These are phyloP conservation scores for Diadegma fenestrale DNA, from an alignment of 2,888 invertebrate species.

Conservation along the genomic window DNA sequence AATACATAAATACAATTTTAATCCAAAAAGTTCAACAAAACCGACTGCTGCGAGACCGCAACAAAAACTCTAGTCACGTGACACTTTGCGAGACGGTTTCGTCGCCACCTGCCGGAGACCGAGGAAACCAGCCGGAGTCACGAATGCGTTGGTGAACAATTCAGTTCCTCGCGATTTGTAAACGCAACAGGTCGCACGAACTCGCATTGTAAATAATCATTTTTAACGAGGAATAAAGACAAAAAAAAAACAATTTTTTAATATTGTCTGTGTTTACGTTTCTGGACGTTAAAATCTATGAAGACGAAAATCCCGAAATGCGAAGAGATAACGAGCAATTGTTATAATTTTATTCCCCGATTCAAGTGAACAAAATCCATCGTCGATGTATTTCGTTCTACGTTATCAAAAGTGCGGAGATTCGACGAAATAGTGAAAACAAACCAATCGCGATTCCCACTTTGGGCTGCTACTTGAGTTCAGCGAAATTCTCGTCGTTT, in stretches of 20 bases:
- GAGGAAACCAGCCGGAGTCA: constrained; percentile 12
- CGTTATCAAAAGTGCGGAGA: not conserved
- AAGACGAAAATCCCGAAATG: not conserved
- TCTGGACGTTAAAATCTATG: not conserved
- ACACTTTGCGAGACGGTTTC: constrained; percentile 4
- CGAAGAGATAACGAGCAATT: not conserved
- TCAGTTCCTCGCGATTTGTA: constrained; percentile 58
- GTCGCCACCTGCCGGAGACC: constrained; percentile 52
- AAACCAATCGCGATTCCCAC: not conserved
- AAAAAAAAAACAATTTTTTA: not conserved
- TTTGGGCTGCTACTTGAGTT: not conserved
- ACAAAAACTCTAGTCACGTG: constrained; percentile 22
- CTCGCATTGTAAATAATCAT: constrained; percentile 15
- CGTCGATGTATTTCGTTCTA: not conserved
- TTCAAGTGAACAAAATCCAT: not conserved
- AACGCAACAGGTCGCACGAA: constrained; percentile 53
- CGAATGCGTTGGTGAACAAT: constrained; percentile 40
- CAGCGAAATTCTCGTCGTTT: not conserved
- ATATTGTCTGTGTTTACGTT: constrained; percentile 2
- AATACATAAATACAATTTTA: constrained; percentile 33
- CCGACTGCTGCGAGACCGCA: not conserved
- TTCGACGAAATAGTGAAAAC: constrained; percentile 1
- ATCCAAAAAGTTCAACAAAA: constrained; percentile 9
- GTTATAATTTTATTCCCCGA: not conserved
- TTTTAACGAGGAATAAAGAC: constrained; percentile 14